Percentiles rank a stretch among this genome's conserved stretches.
phyloP scores from a whole-genome alignment of 2,797 vertebrate genomes.

The Acanthurus lineatus region DNA sequence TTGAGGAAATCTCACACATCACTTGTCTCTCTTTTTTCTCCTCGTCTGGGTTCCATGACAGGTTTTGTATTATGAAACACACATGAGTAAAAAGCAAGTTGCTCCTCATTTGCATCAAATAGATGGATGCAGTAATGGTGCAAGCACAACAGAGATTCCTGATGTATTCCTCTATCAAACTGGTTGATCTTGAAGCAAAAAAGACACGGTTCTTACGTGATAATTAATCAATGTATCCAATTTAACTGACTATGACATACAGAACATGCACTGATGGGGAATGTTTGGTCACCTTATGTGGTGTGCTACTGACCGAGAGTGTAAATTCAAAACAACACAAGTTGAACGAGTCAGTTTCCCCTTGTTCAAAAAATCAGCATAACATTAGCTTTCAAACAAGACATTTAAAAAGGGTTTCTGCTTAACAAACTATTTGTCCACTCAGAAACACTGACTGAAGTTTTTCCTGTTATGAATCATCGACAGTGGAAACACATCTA shows the following conservation, averaged over 20 bases:
- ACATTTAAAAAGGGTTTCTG: background rate
- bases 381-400: background rate
- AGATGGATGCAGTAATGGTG: conserved; percentile 50
- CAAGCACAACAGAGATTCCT: conserved; percentile 36
- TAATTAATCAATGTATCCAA: conserved; percentile 14
- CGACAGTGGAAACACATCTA: too few relatives aligned
- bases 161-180: conserved; percentile 24
- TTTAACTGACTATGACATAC: background rate
- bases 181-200: background rate
- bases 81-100: conserved; percentile 67
- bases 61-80: conserved; percentile 71
- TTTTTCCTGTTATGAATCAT: too few relatives aligned
- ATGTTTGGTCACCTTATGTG: too few relatives aligned
- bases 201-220: background rate
- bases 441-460: too few relatives aligned
- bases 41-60: conserved; percentile 52
- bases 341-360: too few relatives aligned
- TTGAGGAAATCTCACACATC: conserved; percentile 55
- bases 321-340: too few relatives aligned
- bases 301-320: too few relatives aligned
- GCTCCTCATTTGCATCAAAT: conserved; percentile 73
- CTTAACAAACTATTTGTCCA: too few relatives aligned
- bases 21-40: conserved; percentile 47
- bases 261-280: too few relatives aligned
- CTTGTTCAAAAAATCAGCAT: background rate